Evolutionary conservation across 2,797 vertebrate genomes (phyloP).

Genomic region (Holocentrus rufus): DNA sequence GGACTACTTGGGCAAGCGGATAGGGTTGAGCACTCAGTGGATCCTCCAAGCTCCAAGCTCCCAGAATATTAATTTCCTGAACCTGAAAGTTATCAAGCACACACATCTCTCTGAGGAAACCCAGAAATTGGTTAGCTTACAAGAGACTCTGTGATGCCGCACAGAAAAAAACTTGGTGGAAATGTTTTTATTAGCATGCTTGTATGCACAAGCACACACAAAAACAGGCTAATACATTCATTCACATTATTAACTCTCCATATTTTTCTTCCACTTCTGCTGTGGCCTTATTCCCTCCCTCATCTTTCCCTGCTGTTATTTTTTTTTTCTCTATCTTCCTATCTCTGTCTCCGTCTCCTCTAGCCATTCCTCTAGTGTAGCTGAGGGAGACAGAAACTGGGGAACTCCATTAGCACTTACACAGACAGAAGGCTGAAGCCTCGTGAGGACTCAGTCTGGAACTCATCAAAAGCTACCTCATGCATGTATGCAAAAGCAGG

Average conservation of each 20-base stretch:
- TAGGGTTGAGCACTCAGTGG: not conserved
- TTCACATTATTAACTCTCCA: conserved; percentile 10
- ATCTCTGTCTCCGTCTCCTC: not conserved
- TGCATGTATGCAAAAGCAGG: conserved; percentile 37
- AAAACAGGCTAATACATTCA: conserved; percentile 22
- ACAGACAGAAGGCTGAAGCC: conserved; percentile 31
- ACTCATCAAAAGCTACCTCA: conserved; percentile 27
- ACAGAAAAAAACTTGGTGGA: not conserved
- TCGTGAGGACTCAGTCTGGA: conserved; percentile 24
- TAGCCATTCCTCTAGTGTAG: conserved; percentile 16
- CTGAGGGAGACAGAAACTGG: conserved; percentile 8
- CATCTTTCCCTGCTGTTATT: no score
- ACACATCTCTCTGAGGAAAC: conserved; percentile 35
- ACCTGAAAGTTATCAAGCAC: conserved; percentile 45
- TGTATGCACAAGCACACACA: not conserved
- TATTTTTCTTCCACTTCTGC: not conserved
- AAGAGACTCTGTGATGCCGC: not conserved
- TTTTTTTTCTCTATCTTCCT: not conserved
- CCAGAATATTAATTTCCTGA: conserved; percentile 62
- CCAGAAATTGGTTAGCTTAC: not conserved
- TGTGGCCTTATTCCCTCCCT: not conserved
- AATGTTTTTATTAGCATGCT: not conserved
- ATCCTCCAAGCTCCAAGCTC: conserved; percentile 27
- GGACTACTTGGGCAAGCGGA: conserved; percentile 26
- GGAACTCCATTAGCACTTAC: conserved; percentile 20